Conservation (phyloP, 1,140 invertebrate species). For the Leguminivora glycinivorella region DNA sequence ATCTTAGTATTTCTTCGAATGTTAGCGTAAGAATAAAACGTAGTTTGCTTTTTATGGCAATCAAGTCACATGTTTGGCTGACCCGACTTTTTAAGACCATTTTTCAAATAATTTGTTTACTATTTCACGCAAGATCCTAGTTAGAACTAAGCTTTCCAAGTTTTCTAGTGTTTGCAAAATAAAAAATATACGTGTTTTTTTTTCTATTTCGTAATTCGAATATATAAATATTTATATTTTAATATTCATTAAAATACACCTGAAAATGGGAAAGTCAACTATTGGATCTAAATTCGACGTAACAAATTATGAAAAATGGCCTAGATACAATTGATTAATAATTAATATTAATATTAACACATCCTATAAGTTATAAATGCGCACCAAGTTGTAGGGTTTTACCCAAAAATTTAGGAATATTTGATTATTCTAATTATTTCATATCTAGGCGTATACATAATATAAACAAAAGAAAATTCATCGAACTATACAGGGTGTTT, state of each 20-base stretch:
- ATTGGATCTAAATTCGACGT: no score
- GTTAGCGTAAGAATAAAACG: not conserved
- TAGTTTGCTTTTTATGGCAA: not conserved
- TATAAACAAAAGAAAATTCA: not conserved
- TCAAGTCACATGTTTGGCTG: not conserved
- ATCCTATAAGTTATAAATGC: not conserved
- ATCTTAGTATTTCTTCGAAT: not conserved
- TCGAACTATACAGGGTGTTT: not conserved
- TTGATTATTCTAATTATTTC: not conserved
- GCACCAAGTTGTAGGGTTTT: not conserved
- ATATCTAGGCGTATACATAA: conserved; percentile 8
- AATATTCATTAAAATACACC: no score
- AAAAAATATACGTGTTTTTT: no score
- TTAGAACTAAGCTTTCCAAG: not conserved
- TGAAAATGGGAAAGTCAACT: no score
- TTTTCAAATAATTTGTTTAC: not conserved
- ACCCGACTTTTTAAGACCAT: not conserved
- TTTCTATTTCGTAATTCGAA: no score
- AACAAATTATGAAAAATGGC: no score
- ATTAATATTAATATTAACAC: conserved; percentile 5
- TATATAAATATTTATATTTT: no score
- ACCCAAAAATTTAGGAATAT: not conserved
- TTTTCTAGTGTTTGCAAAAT: not conserved
- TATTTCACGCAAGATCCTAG: not conserved
- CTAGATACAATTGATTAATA: not conserved